These are phyloP conservation scores for Schizaphis graminum DNA, from an alignment of 2,888 invertebrate species.

Conservation along the genomic window DNA sequence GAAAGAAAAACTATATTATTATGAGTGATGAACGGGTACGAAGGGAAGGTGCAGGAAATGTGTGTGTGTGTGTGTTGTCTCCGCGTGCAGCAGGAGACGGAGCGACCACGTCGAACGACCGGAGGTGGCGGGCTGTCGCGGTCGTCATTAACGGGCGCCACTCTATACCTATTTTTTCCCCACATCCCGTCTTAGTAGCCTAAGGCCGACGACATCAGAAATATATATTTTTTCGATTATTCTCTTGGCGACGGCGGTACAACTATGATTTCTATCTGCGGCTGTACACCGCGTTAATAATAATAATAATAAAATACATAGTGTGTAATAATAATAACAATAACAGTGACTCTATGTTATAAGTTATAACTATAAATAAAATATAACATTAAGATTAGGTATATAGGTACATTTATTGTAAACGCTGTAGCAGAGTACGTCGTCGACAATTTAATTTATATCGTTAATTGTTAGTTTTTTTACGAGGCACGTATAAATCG, in stretches of 20 bases:
- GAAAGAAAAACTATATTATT: slow-evolving; percentile 36
- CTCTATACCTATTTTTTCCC: slow-evolving; percentile 15
- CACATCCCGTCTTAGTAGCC: background rate
- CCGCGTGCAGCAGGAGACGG: slow-evolving; percentile 5
- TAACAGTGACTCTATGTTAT: background rate
- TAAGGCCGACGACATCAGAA: background rate
- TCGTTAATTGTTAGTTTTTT: slow-evolving; percentile 14
- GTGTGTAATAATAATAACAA: slow-evolving; percentile 7
- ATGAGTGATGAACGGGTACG: background rate
- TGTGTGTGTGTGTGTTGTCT: background rate
- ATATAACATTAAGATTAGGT: background rate
- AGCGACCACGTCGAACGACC: slow-evolving; percentile 10
- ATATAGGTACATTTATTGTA: background rate
- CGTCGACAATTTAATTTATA: background rate
- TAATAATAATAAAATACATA: background rate
- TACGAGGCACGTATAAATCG: background rate
- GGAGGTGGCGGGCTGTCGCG: slow-evolving; percentile 12
- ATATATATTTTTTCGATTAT: slow-evolving; percentile 36
- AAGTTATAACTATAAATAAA: background rate
- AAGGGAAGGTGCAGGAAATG: background rate
- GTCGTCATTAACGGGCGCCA: slow-evolving; percentile 53
- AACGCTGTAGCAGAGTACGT: background rate
- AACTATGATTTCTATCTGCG: slow-evolving; percentile 18
- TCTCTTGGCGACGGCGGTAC: background rate
- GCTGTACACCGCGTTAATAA: background rate